These are phyloP conservation scores for Monomorium pharaonis DNA, from an alignment of 1,140 invertebrate genomes.

Conservation along the genomic window DNA sequence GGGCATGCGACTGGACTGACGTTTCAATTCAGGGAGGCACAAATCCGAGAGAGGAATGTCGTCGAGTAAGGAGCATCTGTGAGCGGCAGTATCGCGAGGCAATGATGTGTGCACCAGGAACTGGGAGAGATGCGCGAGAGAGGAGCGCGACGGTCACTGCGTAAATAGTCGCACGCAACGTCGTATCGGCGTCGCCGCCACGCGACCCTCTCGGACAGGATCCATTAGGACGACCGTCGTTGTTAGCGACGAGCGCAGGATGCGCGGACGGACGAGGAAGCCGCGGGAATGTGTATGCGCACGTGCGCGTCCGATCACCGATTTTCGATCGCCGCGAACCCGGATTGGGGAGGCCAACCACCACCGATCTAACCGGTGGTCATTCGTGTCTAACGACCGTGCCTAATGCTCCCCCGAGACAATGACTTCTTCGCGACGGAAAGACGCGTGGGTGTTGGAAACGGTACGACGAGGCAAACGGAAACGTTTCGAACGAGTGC, in stretches of 20 bases:
- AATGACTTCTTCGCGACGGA: constrained; percentile 20
- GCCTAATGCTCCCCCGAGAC: constrained; percentile 63
- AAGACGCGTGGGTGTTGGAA: background rate
- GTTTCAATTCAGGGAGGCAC: background rate
- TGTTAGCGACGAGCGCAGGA: constrained; percentile 63
- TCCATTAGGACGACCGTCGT: constrained; percentile 62
- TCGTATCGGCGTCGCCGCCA: constrained; percentile 59
- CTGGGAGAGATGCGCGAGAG: constrained; percentile 61
- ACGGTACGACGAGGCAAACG: background rate
- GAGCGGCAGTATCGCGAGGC: background rate
- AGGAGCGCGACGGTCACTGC: constrained; percentile 37
- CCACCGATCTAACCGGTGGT: background rate
- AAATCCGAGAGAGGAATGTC: background rate
- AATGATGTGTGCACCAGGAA: constrained; percentile 39
- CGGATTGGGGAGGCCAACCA: background rate
- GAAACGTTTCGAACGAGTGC: background rate
- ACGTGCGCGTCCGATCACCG: constrained; percentile 39
- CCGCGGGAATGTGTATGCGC: background rate
- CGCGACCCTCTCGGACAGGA: constrained; percentile 65
- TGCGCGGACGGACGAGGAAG: background rate
- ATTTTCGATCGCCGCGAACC: constrained; percentile 54
- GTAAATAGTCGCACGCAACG: constrained; percentile 70
- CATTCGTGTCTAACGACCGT: constrained; percentile 56
- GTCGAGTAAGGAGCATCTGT: constrained; percentile 14
- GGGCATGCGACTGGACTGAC: background rate